phyloP scores from a whole-genome alignment of 1,140 invertebrate genomes.

The Cylas formicarius region DNA sequence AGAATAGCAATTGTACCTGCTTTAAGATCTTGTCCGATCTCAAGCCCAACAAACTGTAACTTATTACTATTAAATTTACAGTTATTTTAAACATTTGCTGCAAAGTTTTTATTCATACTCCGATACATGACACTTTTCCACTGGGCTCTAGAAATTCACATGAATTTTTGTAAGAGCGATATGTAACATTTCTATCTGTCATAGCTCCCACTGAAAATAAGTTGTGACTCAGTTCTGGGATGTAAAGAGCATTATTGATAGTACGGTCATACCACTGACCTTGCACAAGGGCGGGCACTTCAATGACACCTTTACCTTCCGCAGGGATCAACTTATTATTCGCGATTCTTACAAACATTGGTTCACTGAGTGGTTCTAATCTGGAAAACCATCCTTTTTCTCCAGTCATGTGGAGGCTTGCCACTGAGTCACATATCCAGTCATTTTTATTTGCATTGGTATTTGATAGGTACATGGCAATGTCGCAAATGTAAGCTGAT shows the following conservation, averaged over 20 bases:
- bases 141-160: conserved; percentile 11
- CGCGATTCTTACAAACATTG: conserved; percentile 16
- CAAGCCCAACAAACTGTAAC: too few species aligned
- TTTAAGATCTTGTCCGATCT: too few species aligned
- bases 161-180: conserved; percentile 8
- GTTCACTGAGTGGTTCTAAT: not conserved
- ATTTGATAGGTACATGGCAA: conserved; percentile 6
- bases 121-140: conserved; percentile 12
- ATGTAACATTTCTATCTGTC: conserved; percentile 13
- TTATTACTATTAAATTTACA: too few species aligned
- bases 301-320: conserved; percentile 24
- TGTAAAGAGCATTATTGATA: conserved; percentile 14
- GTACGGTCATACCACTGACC: conserved; percentile 16
- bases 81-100: too few species aligned
- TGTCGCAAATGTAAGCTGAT: conserved; percentile 6
- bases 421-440: conserved; percentile 7
- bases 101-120: conserved; percentile 5
- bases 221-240: conserved; percentile 6
- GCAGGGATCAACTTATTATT: conserved; percentile 23
- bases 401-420: conserved; percentile 7
- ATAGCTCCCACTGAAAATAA: conserved; percentile 18
- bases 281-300: conserved; percentile 11
- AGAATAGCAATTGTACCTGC: too few species aligned
- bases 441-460: conserved; percentile 2
- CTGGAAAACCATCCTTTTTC: conserved; percentile 4